Evolutionary conservation across 2,888 invertebrate genomes (phyloP), one percentile per base, ranked within the genome.

Genomic region (Orchesella flavescens): DNA sequence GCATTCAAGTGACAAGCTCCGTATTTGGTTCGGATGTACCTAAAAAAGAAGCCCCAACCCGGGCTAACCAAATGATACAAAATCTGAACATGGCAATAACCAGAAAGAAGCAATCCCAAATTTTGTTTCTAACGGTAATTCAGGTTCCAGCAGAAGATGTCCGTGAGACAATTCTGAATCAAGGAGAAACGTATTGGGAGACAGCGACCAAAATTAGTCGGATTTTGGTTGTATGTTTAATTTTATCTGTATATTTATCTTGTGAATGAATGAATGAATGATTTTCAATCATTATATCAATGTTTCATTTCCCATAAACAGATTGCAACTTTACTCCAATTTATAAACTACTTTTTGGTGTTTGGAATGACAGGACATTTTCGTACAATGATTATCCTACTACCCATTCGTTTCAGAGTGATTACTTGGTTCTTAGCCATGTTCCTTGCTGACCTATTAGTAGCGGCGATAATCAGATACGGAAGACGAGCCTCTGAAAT

Each of bases 361-460:
- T 66, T 43, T 43, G 66, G 9, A 5, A 4, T 66, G n/a, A n/a
- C 44, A 12, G 66, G 43, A 15, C 34, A 17, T 66, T 44, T 15
- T 17, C 34, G 44, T 13, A 17, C n/a, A 10, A 3, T 43, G 10
- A 2, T 66, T 43, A 43, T n/a, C 3, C 17, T 66, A 9, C 34
- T 66, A 12, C 66, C 66, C 2, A 44, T 21, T 17, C 7, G 66
- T n/a, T 34, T 43, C 3, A 43, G 2, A 5, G 12, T 43, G 2
- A 43, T 66, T n/a, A 23, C 13, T 44, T 66, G 66, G 66, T 66
- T 66, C 43, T n/a, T 66, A 7, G 10, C 43, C 10, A 66, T 66
- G 66, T n/a, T 15, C 66, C n/a, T 34, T 7, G n/a, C 10, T 2
- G 66, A 66, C 43, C 9, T 66, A 10, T 43, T 13, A 9, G 34